Evolutionary conservation across 1,140 invertebrate genomes (phyloP).

Genomic region (Hylaeus anthracinus): DNA sequence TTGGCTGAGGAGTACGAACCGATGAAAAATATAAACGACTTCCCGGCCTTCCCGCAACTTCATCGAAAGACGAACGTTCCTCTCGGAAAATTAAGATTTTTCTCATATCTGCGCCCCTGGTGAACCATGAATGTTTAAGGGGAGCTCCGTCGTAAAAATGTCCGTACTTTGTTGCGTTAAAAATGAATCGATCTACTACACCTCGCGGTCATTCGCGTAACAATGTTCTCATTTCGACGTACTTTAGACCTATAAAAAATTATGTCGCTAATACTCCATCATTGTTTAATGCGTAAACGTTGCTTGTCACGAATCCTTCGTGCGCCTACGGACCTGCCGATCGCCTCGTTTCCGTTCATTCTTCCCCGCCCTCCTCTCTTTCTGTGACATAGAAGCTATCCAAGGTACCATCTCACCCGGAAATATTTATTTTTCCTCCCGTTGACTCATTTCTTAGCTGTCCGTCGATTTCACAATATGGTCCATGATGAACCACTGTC

Average conservation of each 20-base stretch:
- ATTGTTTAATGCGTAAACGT: too few relatives aligned
- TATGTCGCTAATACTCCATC: too few relatives aligned
- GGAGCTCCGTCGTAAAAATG: not conserved
- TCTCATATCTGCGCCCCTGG: not conserved
- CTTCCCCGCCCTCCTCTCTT: not conserved
- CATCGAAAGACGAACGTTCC: not conserved
- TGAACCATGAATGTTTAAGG: not conserved
- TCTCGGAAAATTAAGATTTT: conserved; percentile 1
- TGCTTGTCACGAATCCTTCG: not conserved
- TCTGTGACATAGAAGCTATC: too few relatives aligned
- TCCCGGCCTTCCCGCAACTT: not conserved
- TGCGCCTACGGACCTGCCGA: not conserved
- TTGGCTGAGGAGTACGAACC: not conserved
- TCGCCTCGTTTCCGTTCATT: not conserved
- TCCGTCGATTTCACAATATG: conserved; percentile 48
- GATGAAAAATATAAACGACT: conserved; percentile 14
- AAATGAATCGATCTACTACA: not conserved
- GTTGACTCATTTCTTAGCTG: conserved; percentile 39
- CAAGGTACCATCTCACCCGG: not conserved
- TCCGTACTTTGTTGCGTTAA: not conserved
- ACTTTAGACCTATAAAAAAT: too few relatives aligned
- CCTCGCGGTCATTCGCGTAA: too few relatives aligned
- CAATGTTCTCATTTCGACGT: too few relatives aligned
- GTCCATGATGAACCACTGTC: conserved; percentile 49
- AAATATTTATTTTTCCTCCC: conserved; percentile 23